These are phyloP conservation scores for Cyanoliseus patagonus DNA, from an alignment of 2,113 vertebrate species.

Conservation along the genomic window DNA sequence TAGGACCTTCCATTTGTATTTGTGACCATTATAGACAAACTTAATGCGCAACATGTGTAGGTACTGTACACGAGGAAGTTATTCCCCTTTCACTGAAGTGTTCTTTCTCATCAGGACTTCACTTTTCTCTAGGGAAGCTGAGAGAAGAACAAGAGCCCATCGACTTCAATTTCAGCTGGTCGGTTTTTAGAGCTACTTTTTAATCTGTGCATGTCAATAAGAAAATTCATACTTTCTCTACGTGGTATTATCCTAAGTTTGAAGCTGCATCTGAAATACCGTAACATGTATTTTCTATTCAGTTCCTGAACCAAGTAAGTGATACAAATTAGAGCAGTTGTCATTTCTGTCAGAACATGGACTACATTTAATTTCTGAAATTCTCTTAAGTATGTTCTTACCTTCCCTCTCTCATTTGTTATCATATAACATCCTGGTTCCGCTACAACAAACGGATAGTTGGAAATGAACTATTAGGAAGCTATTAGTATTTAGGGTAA, in stretches of 20 bases:
- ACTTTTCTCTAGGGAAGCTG: neutral
- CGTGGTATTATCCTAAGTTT: neutral
- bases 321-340: neutral
- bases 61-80: neutral
- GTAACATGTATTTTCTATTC: neutral
- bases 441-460: neutral
- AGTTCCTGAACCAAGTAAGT: neutral
- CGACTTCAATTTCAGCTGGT: neutral
- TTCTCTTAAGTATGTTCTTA: neutral
- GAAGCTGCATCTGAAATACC: neutral
- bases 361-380: neutral
- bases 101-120: neutral
- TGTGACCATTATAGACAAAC: neutral
- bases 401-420: neutral
- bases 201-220: neutral
- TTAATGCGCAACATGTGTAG: neutral
- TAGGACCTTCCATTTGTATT: neutral
- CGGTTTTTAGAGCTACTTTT: neutral
- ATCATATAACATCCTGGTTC: neutral
- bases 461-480: conserved; percentile 50
- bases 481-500: conserved; percentile 29
- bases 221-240: neutral
- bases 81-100: neutral
- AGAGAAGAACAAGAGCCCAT: neutral
- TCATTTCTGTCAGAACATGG: neutral